Evolutionary conservation across 1,140 invertebrate species (phyloP), one percentile per base, ranked within the genome.

Genomic region (Trinorchestia longiramus): DNA sequence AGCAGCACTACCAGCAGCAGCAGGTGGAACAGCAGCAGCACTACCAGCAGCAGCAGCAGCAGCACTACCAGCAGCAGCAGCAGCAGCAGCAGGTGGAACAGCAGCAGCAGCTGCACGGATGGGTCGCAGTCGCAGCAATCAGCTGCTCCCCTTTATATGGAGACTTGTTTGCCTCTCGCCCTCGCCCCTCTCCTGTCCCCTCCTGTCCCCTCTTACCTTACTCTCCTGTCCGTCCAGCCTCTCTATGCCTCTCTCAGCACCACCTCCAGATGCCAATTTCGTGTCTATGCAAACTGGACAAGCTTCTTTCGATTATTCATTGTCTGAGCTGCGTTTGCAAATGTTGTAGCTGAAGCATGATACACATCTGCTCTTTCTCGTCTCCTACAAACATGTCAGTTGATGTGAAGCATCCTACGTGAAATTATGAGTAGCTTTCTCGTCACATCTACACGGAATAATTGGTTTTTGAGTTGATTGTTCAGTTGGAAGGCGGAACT

Each of bases 61-160:
- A 42, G 41, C 88, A 91, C 28, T 41, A 91, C 8, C 41, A 11
- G 3, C 88, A 43, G 0, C 43, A 91, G 88, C 88, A 11, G 41
- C 88, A 42, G 3, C 41, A 19, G 6, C 6, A 53, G 47, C 6
- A 53, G 6, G 47, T 53, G 47, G 47, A 53, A 36, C 62, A 77
- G 62, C 62, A 77, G 15, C 62, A 36, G 62, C 62, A 11, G 62
- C n/a, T n/a, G 1, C 62, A 15, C 28, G 11, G 62, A 11, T 36
- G 28, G 62, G 62, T 36, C 28, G 62, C 62, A 11, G 11, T 28
- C 36, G 15, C 36, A 3, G 62, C 88, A 11, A 91, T 91, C 88
- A 91, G 88, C 88, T 43, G 43, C 43, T 62, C 53, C 77, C 43
- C 94, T 77, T 53, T 45, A 45, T 77, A 77, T 92, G 90, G 44